These are phyloP conservation scores for Xestia ashworthii DNA, from an alignment of 2,888 invertebrate genomes.

Conservation along the genomic window DNA sequence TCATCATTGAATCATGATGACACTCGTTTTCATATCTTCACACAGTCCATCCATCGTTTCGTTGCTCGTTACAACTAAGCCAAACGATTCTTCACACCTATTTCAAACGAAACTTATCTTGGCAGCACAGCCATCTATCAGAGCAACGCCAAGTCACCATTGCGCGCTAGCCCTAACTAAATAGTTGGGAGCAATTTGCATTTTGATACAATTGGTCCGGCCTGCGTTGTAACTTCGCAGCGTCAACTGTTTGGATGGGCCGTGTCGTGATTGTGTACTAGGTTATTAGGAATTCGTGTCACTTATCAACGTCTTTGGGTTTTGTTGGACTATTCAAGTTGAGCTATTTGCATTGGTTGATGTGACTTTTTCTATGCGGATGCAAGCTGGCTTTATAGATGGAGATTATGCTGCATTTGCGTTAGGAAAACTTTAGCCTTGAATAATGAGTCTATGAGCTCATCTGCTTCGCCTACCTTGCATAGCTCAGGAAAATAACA, in stretches of 20 bases:
- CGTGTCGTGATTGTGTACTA: slow-evolving; percentile 49
- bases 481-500: background rate
- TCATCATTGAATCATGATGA: no score
- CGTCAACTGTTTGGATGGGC: slow-evolving; percentile 59
- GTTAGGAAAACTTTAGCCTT: slow-evolving; percentile 1
- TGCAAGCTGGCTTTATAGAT: background rate
- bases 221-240: slow-evolving; percentile 60
- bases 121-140: slow-evolving; percentile 21
- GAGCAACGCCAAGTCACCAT: slow-evolving; percentile 21
- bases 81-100: slow-evolving; percentile 2
- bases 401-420: background rate
- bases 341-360: slow-evolving; percentile 10
- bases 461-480: slow-evolving; percentile 1
- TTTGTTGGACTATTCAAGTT: slow-evolving; percentile 6
- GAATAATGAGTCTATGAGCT: slow-evolving; percentile 10
- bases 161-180: slow-evolving; percentile 59
- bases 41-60: no score
- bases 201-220: slow-evolving; percentile 68
- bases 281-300: slow-evolving; percentile 63
- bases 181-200: slow-evolving; percentile 69
- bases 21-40: no score
- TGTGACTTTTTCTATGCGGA: slow-evolving; percentile 14
- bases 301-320: slow-evolving; percentile 29
- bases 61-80: background rate
- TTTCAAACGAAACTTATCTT: slow-evolving; percentile 25